Conservation (phyloP, 2,888 invertebrate genomes). For the Drosophila meridionalis region DNA sequence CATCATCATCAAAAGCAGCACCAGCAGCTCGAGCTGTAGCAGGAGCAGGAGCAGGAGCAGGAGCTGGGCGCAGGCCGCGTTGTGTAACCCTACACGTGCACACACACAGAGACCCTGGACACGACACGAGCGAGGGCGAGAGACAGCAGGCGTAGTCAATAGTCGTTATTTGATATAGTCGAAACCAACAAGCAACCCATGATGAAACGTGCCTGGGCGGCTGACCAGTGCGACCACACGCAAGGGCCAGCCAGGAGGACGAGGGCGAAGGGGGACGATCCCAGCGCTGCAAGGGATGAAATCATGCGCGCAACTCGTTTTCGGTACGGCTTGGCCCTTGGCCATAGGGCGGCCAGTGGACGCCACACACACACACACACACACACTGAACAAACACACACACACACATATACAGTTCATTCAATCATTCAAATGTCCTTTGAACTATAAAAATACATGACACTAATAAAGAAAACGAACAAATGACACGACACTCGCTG, state of each 20-base stretch:
- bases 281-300: constrained; percentile 81
- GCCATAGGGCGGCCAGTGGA: constrained; percentile 34
- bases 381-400: constrained; percentile 4
- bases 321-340: constrained; percentile 43
- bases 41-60: constrained; percentile 15
- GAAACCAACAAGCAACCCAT: constrained; percentile 67
- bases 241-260: constrained; percentile 17
- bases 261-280: constrained; percentile 26
- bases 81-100: constrained; percentile 76
- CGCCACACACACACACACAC: constrained; percentile 24
- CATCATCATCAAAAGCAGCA: constrained; percentile 60
- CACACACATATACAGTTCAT: constrained; percentile 68
- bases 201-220: constrained; percentile 80
- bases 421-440: constrained; percentile 85
- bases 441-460: constrained; percentile 85
- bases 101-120: constrained; percentile 40
- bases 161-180: constrained; percentile 84
- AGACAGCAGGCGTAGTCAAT: constrained; percentile 72
- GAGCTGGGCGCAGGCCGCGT: constrained; percentile 46
- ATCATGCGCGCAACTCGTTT: constrained; percentile 83
- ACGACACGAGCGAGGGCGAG: constrained; percentile 37
- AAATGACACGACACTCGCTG: constrained; percentile 77
- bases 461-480: constrained; percentile 84
- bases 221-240: constrained; percentile 72
- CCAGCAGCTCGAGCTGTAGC: constrained; percentile 26